Evolutionary conservation across 2,888 invertebrate species (phyloP).

Genomic region (Willowsia nigromaculata): DNA sequence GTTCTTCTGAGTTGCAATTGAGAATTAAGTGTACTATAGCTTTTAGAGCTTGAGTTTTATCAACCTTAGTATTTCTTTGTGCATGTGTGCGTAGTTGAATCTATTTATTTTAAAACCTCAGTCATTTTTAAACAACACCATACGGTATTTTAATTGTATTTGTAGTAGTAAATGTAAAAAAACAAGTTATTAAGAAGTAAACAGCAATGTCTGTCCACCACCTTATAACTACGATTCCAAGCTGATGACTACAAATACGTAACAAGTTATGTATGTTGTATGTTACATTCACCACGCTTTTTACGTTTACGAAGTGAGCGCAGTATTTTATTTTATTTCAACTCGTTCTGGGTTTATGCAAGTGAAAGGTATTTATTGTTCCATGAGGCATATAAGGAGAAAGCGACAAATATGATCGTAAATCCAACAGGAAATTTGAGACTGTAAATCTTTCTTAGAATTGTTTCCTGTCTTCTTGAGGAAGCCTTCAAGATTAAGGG

Average conservation of each 20-base stretch:
- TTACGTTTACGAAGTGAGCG: background rate
- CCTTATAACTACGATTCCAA: too few relatives aligned
- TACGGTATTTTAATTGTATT: too few relatives aligned
- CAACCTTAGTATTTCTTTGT: too few relatives aligned
- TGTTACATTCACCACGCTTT: background rate
- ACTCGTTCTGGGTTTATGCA: slow-evolving; percentile 62
- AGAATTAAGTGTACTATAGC: too few relatives aligned
- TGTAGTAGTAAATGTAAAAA: too few relatives aligned
- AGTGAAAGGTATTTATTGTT: slow-evolving; percentile 72
- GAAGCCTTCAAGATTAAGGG: slow-evolving; percentile 71
- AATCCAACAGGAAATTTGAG: slow-evolving; percentile 72
- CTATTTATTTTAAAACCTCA: too few relatives aligned
- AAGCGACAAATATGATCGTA: slow-evolving; percentile 73
- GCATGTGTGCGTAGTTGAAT: too few relatives aligned
- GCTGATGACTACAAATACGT: slow-evolving; percentile 23
- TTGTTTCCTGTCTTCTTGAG: slow-evolving; percentile 71
- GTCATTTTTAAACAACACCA: too few relatives aligned
- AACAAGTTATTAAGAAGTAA: too few relatives aligned
- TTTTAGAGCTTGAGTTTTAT: too few relatives aligned
- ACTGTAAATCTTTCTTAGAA: slow-evolving; percentile 72
- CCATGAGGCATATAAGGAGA: slow-evolving; percentile 63
- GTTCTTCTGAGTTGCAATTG: too few relatives aligned
- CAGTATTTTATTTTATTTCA: slow-evolving; percentile 60
- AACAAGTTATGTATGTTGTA: background rate
- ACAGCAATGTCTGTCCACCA: too few relatives aligned